Evolutionary conservation across 92 coral and sea anemone genomes (phyloP).

Genomic region (Paramuricea clavata): DNA sequence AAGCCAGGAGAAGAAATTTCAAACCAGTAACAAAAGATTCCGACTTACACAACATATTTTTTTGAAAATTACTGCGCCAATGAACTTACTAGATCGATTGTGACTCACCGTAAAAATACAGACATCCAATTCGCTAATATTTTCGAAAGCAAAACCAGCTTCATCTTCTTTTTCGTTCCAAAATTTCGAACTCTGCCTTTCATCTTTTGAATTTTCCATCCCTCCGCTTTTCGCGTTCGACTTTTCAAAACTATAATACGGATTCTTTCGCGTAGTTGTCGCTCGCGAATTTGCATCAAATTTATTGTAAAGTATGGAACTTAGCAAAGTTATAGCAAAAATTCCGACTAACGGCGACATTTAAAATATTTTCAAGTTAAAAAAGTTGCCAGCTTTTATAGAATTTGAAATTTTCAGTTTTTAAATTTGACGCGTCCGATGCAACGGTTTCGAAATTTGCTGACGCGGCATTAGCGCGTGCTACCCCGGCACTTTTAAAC

Average conservation of each 20-base stretch:
- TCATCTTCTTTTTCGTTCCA: not conserved
- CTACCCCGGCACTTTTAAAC: not conserved
- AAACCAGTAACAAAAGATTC: not conserved
- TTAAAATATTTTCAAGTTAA: not conserved
- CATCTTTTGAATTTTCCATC: not conserved
- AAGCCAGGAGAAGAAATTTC: not conserved
- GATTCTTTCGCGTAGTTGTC: not conserved
- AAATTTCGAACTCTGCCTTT: not conserved
- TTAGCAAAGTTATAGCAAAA: constrained; percentile 17
- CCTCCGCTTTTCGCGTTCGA: not conserved
- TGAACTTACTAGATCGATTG: too few relatives aligned
- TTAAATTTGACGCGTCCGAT: constrained; percentile 14
- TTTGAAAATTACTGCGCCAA: too few relatives aligned
- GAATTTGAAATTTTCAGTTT: not conserved
- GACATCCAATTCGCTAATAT: constrained; percentile 11
- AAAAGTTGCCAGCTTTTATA: not conserved
- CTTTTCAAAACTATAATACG: not conserved
- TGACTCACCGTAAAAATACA: constrained; percentile 39
- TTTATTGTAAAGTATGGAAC: constrained; percentile 21
- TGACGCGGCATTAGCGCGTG: not conserved
- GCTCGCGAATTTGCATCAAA: constrained; percentile 12
- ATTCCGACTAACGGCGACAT: constrained; percentile 39
- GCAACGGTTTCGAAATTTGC: not conserved
- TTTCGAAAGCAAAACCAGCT: not conserved
- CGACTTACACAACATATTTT: too few relatives aligned